A percentile compares a stretch with the other conserved stretches of the same genome.
Conservation (phyloP, 1,140 invertebrate species). For the Temnothorax nylanderi region DNA sequence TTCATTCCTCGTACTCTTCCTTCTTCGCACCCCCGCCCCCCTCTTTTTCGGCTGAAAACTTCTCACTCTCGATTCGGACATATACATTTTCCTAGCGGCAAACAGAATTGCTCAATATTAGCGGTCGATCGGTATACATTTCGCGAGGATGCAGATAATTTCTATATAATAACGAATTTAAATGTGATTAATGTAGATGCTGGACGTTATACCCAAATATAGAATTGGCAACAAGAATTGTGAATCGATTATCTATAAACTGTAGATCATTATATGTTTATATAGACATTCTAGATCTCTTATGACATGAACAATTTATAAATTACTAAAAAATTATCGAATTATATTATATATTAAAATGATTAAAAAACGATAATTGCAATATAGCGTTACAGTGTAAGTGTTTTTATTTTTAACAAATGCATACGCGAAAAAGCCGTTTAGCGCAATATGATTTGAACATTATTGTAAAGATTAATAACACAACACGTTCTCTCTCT, state of each 20-base stretch:
- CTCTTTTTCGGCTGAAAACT: neutral
- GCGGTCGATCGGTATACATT: neutral
- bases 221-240: neutral
- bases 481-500: neutral
- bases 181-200: conserved; percentile 12
- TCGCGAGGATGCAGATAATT: neutral
- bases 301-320: neutral
- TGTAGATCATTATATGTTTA: neutral
- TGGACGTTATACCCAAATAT: neutral
- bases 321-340: neutral
- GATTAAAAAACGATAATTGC: neutral
- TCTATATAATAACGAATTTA: neutral
- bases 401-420: neutral
- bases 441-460: neutral
- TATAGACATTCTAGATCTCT: neutral
- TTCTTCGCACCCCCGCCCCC: neutral
- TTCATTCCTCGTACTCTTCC: conserved; percentile 2
- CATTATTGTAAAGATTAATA: neutral
- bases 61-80: neutral
- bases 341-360: neutral
- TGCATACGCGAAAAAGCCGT: neutral
- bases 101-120: neutral
- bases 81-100: conserved; percentile 3
- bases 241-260: neutral
- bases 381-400: neutral